Conservation (phyloP, 2,797 vertebrate genomes). For the Rhinoraja longicauda region DNA sequence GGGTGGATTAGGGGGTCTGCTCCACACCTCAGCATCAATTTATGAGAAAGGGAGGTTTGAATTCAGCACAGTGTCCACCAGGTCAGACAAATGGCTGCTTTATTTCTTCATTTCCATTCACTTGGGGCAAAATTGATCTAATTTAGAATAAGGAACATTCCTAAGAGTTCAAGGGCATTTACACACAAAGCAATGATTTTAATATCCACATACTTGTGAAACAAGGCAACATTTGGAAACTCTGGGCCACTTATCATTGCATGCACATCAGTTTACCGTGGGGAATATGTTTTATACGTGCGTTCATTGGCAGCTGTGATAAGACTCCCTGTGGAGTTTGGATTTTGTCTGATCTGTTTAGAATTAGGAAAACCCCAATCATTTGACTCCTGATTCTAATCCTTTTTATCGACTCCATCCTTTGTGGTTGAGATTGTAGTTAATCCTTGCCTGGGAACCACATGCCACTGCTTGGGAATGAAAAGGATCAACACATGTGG, state of each 20-base stretch:
- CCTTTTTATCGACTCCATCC: conserved; percentile 26
- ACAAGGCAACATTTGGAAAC: neutral
- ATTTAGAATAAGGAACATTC: neutral
- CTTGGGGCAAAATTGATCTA: neutral
- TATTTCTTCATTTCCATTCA: neutral
- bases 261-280: neutral
- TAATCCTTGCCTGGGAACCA: conserved; percentile 32
- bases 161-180: neutral
- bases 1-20: neutral
- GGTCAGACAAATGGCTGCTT: neutral
- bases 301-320: neutral
- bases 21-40: neutral
- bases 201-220: neutral
- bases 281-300: neutral
- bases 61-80: neutral
- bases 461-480: conserved; percentile 14
- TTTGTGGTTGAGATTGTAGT: conserved; percentile 25
- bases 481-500: conserved; percentile 24
- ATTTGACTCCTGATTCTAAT: conserved; percentile 34
- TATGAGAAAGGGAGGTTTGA: neutral
- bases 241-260: neutral
- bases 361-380: conserved; percentile 11
- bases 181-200: neutral
- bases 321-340: neutral
- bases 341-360: conserved; percentile 25